Base-by-base conservation (phyloP, 2,888 invertebrate species). In the Onthophagus sagittarius region DNA sequence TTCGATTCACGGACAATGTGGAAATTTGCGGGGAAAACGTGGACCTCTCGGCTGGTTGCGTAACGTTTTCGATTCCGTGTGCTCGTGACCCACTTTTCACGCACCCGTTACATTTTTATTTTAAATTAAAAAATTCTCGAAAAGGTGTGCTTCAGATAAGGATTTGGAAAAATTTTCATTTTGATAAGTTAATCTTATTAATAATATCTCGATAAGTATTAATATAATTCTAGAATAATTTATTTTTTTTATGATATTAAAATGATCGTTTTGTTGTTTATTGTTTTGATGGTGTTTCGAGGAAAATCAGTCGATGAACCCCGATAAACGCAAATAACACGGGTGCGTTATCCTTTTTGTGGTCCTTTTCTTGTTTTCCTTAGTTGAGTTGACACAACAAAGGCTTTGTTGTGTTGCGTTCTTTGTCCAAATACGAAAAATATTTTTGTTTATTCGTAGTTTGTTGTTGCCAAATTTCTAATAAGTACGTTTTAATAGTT, bases 61-160 rank as follows among this genome's bases (percentile, higher is more conserved):
- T 39, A 69, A 63, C 72, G 31, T 23, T 13, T 23, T 31, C 71
- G 53, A 62, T 71, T 32, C 31, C 75, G 76, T 75, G 75, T 64
- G 4, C 67, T 6, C 23, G 64, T 15, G 64, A 15, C 31, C 23
- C 31, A 32, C 7, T 32, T 6, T 31, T 31, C 23, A 5, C 15
- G 67, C n/a, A 67, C 15, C 67, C 67, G 23, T 53, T 53, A 23
- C 23, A 23, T 23, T 23, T 23, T 23, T 23, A 23, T 2, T 23
- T 2, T 2, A 23, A 23, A 3, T 2, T 2, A 23, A 23, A 23
- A 23, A 3, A 23, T 23, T 2, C 23, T 23, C 23, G 23, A n/a
- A n/a, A n/a, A 23, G 23, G 23, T 23, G 23, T 23, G 23, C 23
- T 23, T 23, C 23, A 23, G 23, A 23, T 23, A 23, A 23, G 23